A percentile compares a stretch with the other conserved stretches of the same genome.
These are phyloP conservation scores for Diglossa brunneiventris DNA, from an alignment of 2,113 vertebrate genomes.

Conservation along the genomic window DNA sequence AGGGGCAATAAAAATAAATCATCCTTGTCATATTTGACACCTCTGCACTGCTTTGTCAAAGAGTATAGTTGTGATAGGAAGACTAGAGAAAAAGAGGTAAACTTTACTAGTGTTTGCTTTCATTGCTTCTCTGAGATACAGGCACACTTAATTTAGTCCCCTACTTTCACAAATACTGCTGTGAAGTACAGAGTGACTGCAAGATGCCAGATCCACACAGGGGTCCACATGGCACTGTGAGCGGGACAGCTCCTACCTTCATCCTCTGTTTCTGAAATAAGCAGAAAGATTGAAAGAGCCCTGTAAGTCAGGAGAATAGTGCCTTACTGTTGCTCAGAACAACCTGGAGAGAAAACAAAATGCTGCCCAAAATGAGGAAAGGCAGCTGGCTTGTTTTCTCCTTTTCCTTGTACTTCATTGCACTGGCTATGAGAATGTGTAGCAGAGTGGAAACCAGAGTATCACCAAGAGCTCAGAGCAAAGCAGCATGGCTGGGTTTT, in stretches of 20 bases:
- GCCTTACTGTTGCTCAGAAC: not conserved
- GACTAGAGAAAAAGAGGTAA: not conserved
- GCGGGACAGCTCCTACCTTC: not conserved
- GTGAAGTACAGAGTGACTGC: not conserved
- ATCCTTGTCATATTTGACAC: not conserved
- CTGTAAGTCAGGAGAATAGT: not conserved
- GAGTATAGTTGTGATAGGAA: not conserved
- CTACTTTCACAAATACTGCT: not conserved
- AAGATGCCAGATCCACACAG: not conserved
- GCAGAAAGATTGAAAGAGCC: not conserved
- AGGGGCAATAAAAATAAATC: not conserved
- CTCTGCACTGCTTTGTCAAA: not conserved
- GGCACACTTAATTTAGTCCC: not conserved
- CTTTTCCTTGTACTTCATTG: not conserved
- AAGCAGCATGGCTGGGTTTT: not conserved
- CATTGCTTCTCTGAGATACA: not conserved
- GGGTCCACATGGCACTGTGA: not conserved
- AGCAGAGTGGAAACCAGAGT: not conserved
- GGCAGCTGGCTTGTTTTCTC: not conserved
- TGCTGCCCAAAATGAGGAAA: not conserved
- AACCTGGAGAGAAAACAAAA: not conserved
- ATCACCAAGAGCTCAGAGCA: not conserved
- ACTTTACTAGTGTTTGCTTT: not conserved
- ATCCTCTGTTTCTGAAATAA: not conserved
- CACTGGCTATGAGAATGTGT: accelerated